These are phyloP conservation scores for Plutella xylostella DNA, from an alignment of 2,888 invertebrate genomes.

Conservation along the genomic window DNA sequence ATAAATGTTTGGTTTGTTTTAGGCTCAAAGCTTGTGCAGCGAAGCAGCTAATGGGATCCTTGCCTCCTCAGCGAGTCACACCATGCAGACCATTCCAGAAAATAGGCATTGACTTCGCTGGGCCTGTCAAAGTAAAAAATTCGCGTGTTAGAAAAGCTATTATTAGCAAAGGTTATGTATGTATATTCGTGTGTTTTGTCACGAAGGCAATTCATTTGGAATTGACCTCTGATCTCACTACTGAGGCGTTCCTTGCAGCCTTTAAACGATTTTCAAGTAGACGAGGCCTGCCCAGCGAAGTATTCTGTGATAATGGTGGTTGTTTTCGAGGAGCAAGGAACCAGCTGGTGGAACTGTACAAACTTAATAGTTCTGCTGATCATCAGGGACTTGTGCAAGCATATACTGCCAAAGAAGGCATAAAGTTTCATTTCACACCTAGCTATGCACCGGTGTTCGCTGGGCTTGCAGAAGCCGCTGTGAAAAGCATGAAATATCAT, in stretches of 20 bases:
- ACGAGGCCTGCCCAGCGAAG: not conserved
- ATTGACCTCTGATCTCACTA: constrained; percentile 2
- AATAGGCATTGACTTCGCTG: too few relatives aligned
- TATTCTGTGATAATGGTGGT: constrained; percentile 3
- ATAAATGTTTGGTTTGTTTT: too few relatives aligned
- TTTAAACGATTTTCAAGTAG: not conserved
- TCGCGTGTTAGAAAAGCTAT: too few relatives aligned
- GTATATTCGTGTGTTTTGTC: too few relatives aligned
- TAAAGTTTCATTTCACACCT: constrained; percentile 19
- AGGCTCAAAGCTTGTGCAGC: too few relatives aligned
- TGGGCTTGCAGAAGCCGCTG: constrained; percentile 24
- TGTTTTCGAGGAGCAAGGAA: constrained; percentile 4
- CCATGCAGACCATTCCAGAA: too few relatives aligned
- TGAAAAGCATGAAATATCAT: constrained; percentile 22
- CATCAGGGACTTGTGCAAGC: not conserved
- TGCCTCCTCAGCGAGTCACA: too few relatives aligned
- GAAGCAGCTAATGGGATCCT: too few relatives aligned
- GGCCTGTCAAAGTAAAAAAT: too few relatives aligned
- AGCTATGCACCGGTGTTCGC: constrained; percentile 23
- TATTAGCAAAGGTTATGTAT: too few relatives aligned
- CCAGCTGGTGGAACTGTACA: not conserved
- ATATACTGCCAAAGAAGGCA: constrained; percentile 3
- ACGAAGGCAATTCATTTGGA: too few relatives aligned
- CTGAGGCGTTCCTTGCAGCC: not conserved
- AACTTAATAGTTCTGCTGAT: not conserved